A percentile compares a stretch with the other conserved stretches of the same genome.
phyloP scores from a whole-genome alignment of 1,140 invertebrate genomes.

The Formica selysi region DNA sequence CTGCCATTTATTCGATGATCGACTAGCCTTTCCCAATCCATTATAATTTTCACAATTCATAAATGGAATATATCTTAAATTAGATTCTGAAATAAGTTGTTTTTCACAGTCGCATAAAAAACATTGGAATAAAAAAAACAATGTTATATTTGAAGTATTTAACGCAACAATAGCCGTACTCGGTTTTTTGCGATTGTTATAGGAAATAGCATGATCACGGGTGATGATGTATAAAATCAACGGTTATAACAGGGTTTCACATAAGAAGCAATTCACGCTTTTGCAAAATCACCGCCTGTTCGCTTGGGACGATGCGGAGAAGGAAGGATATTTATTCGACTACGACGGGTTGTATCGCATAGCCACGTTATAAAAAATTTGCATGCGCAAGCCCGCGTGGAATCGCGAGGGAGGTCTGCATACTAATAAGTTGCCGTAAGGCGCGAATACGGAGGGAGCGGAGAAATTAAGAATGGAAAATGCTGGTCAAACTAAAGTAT shows the following conservation, averaged over 20 bases:
- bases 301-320: background rate
- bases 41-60: background rate
- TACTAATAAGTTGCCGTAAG: conserved; percentile 49
- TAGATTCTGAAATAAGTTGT: background rate
- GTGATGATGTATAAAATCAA: conserved; percentile 15
- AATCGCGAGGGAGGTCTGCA: conserved; percentile 43
- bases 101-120: background rate
- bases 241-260: background rate
- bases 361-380: conserved; percentile 61
- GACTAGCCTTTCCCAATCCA: too few species aligned
- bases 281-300: conserved; percentile 29
- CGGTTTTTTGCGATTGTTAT: conserved; percentile 12
- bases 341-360: conserved; percentile 30
- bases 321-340: conserved; percentile 28
- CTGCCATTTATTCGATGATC: background rate
- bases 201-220: background rate
- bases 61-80: background rate
- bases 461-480: conserved; percentile 56
- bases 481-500: conserved; percentile 52
- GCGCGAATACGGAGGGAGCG: background rate
- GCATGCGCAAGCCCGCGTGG: conserved; percentile 38
- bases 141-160: background rate
- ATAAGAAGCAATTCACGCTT: conserved; percentile 28
- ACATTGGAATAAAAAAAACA: background rate
- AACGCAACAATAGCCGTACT: background rate